These are phyloP conservation scores for Psittacus erithacus DNA, from an alignment of 2,113 vertebrate species.

Conservation along the genomic window DNA sequence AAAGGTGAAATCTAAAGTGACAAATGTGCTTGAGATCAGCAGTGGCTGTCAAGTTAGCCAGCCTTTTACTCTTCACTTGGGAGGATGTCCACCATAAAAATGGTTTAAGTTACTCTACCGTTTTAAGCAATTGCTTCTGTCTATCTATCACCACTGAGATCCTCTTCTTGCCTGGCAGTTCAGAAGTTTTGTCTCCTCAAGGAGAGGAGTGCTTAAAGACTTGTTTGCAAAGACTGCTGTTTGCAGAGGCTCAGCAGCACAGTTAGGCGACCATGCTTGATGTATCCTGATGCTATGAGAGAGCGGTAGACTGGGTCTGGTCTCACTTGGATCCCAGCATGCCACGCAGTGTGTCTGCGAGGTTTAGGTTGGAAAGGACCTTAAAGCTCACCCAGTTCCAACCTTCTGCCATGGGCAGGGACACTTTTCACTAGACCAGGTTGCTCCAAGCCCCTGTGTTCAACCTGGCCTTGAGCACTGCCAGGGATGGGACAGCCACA, in stretches of 20 bases:
- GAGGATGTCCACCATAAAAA: background rate
- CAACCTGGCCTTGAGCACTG: background rate
- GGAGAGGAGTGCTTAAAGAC: background rate
- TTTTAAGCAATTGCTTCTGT: background rate
- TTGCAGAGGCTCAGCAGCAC: background rate
- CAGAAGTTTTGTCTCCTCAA: background rate
- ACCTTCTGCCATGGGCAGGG: background rate
- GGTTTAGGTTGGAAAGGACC: background rate
- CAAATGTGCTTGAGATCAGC: background rate
- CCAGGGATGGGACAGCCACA: background rate
- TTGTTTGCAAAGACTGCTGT: background rate
- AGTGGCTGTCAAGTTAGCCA: background rate
- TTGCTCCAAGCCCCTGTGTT: background rate
- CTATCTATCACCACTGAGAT: background rate
- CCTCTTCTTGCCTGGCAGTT: background rate
- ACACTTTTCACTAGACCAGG: background rate
- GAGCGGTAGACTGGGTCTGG: background rate
- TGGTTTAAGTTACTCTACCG: background rate
- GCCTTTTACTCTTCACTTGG: background rate
- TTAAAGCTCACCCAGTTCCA: background rate
- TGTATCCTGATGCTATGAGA: background rate
- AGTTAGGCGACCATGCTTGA: background rate
- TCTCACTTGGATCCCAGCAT: fast-evolving
- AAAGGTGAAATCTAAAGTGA: background rate
- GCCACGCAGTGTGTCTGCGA: fast-evolving